These are phyloP conservation scores for Brachypodius melanocephalos DNA, from an alignment of 2,113 vertebrate genomes.

Conservation along the genomic window DNA sequence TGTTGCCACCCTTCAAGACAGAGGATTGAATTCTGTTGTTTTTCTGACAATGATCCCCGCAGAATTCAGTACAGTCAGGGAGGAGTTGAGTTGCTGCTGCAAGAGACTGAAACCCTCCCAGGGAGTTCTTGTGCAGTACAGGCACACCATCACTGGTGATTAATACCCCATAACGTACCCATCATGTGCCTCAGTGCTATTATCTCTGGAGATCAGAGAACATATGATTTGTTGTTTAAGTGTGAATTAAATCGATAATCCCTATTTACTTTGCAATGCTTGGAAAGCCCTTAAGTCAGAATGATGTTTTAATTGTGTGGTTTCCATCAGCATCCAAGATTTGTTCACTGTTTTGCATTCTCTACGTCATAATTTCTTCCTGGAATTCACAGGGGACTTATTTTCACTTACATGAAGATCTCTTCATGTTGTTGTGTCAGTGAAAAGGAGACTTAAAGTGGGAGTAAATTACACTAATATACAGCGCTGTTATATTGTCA, in stretches of 20 bases:
- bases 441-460: background rate
- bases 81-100: background rate
- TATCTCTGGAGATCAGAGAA: background rate
- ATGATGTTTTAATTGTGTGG: background rate
- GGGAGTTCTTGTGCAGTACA: background rate
- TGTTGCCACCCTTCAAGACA: background rate
- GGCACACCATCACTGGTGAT: background rate
- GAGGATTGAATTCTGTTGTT: background rate
- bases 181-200: background rate
- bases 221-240: background rate
- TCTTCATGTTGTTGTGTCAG: background rate
- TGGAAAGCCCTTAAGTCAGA: background rate
- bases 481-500: background rate
- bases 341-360: background rate
- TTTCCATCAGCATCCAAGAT: background rate
- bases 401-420: background rate
- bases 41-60: background rate
- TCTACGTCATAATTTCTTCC: background rate
- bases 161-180: background rate
- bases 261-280: background rate
- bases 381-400: background rate
- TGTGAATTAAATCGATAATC: background rate
- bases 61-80: background rate
- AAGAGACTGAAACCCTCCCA: background rate
- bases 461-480: constrained; percentile 12